Evolutionary conservation across 2,888 invertebrate genomes (phyloP).

Genomic region (Aphidoletes aphidimyza): DNA sequence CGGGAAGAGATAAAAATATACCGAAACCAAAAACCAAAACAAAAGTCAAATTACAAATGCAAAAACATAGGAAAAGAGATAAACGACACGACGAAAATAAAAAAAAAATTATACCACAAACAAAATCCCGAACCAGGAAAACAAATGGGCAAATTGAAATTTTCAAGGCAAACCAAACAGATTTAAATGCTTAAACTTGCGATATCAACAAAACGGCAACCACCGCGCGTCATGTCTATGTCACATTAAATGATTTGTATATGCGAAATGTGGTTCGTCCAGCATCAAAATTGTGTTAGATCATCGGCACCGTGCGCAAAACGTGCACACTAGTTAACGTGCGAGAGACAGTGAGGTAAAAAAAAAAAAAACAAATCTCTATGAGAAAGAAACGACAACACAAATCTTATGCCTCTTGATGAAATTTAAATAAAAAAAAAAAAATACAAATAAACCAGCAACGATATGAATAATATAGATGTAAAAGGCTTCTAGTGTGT

Average conservation of each 20-base stretch:
- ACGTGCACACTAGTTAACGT: no score
- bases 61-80: constrained; percentile 36
- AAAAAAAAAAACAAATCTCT: no score
- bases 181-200: not conserved
- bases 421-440: not conserved
- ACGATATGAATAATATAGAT: not conserved
- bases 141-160: no score
- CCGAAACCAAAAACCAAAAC: not conserved
- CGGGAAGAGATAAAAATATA: not conserved
- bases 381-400: no score
- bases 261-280: not conserved
- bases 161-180: not conserved
- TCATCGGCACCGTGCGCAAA: no score
- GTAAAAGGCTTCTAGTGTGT: constrained; percentile 1
- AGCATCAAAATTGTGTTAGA: no score
- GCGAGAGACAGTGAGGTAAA: no score
- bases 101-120: not conserved
- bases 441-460: not conserved
- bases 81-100: not conserved
- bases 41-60: constrained; percentile 1
- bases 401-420: not conserved
- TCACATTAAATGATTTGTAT: not conserved
- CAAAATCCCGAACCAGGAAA: not conserved
- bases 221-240: not conserved
- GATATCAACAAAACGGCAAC: not conserved